A percentile compares a stretch with the other conserved stretches of the same genome.
Evolutionary conservation across 2,888 invertebrate species (phyloP).

Genomic region (Fragum whitleyi): DNA sequence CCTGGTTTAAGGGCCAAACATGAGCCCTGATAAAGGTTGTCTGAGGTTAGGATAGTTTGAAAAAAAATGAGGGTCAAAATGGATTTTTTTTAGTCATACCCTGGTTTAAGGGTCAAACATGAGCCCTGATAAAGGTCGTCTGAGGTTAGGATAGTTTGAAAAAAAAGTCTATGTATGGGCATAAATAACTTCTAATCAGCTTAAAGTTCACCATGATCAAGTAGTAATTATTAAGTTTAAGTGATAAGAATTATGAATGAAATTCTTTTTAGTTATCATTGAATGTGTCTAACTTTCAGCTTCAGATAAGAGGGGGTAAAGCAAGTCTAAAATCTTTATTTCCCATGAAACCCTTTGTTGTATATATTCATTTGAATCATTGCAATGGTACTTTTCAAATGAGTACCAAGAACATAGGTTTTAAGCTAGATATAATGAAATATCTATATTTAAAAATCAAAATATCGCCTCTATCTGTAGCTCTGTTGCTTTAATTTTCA

Average conservation of each 20-base stretch:
- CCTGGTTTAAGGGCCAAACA: too few species aligned
- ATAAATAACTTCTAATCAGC: not conserved
- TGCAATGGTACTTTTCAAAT: not conserved
- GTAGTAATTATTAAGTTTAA: not conserved
- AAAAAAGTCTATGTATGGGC: not conserved
- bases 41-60: too few species aligned
- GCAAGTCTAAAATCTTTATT: too few species aligned
- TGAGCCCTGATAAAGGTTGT: too few species aligned
- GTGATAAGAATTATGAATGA: slow-evolving; percentile 8
- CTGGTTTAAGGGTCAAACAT: too few species aligned
- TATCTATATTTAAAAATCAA: too few species aligned
- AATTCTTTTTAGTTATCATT: slow-evolving; percentile 6
- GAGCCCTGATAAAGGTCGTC: too few species aligned
- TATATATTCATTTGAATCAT: not conserved
- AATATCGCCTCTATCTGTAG: too few species aligned
- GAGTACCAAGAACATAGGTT: not conserved
- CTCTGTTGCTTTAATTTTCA: too few species aligned
- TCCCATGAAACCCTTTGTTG: not conserved
- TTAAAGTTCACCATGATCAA: not conserved
- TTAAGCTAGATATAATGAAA: too few species aligned
- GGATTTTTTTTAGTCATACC: too few species aligned
- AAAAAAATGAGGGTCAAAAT: too few species aligned
- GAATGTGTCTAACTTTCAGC: not conserved
- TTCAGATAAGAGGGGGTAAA: not conserved
- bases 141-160: not conserved